Evolutionary conservation across 2,113 vertebrate genomes (phyloP), one percentile per base, ranked within the genome.

Genomic region (Psephotus haematonotus): DNA sequence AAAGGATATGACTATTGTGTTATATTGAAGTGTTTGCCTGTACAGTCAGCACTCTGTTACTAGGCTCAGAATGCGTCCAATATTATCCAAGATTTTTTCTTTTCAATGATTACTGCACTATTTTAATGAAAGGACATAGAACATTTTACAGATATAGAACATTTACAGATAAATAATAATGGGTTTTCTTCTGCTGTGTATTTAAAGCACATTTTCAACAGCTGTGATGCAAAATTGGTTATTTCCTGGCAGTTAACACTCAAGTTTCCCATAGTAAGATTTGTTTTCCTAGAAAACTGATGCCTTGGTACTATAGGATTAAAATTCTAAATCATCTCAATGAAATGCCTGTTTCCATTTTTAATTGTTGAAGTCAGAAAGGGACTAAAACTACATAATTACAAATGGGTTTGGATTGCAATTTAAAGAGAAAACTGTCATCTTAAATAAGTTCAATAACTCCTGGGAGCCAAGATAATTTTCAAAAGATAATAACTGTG

Each of bases 401-500:
- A 83, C 63, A 91, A 78, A 84, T 86, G n/a, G 57, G 28, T 81
- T 94, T 93, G n/a, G 39, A 84, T 93, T 92, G 92, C 69, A 88
- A 44, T 93, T 82, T 93, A 81, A 95, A 93, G 88, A 86, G 53
- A 94, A 95, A 88, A 23, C 62, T 90, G 72, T 94, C 65, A 77
- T 87, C 90, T 97, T 37, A 96, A 97, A 81, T 95, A 93, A 97
- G 60, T 92, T 78, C 37, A 91, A 19, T 84, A 82, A 68, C 81
- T 95, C 84, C 69, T 84, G 76, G 64, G 86, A 97, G 92, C 92
- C 92, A 91, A 91, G 79, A 86, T 92, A 77, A 92, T 96, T 97
- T 97, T 96, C 86, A 89, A 95, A 98, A 95, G 88, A 93, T 90
- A 95, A 72, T 94, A 96, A 94, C 77, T 96, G 87, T 80, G 44